Base-by-base conservation (phyloP, 2,797 vertebrate genomes). In the Neomorphus geoffroyi region DNA sequence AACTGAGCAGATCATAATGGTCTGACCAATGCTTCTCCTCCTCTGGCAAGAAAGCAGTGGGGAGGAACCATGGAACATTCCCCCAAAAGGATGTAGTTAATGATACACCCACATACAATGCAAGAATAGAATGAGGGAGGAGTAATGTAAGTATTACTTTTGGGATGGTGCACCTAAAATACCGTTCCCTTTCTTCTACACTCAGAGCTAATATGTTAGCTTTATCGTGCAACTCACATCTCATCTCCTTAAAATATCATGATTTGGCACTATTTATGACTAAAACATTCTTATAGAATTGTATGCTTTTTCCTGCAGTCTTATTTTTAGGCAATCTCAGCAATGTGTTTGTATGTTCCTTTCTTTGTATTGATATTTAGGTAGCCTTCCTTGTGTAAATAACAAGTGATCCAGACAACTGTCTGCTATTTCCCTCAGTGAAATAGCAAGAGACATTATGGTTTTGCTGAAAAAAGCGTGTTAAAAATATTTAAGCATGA, bases 21-120 rank as follows among this genome's bases (percentile, higher is more conserved):
- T 95, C 90, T 97, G 95, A 75, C 66, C 94, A 96, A 86, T 93
- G 53, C 91, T 79, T 86, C 92, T 97, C 78, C 93, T 96, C 92
- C 91, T 96, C 86, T 96, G 94, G 39, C 94, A 96, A 97, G 94
- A 93, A 93, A 96, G 75, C 82, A 93, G 16, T 96, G 94, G 67
- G 92, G 96, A 96, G 86, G 70, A 94, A 73, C 89, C 90, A 32
- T 90, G 93, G 89, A 96, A 82, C 77, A 7, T 77, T 90, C 48
- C 85, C 80, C 94, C 6, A 73, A 96, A 95, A 92, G 93, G 96
- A 97, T 93, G 82, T 97, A 96, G 93, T 92, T 96, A 93, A 96
- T 88, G 94, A 91, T 86, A 93, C 72, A 93, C 84, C 87, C 91
- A 91, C 81, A 92, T 39, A 91, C 91, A 96, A 4, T 92, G 69